Percentiles rank a stretch among this genome's conserved stretches.
Conservation (phyloP, 2,113 vertebrate species). For the Asarcornis scutulata region DNA sequence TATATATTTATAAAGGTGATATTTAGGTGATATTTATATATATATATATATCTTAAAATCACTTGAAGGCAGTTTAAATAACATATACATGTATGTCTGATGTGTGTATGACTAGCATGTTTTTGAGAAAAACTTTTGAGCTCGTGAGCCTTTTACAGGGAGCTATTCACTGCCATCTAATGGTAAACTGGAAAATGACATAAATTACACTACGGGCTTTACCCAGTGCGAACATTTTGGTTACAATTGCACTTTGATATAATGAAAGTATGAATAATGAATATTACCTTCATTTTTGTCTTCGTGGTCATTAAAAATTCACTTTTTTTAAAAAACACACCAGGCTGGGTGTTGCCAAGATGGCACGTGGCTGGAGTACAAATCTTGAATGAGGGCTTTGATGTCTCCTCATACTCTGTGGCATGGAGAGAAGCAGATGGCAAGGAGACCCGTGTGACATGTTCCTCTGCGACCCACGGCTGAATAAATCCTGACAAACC, state of each 20-base stretch:
- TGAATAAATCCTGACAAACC: not conserved
- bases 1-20: no score
- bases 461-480: not conserved
- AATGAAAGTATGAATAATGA: not conserved
- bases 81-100: no score
- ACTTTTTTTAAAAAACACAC: not conserved
- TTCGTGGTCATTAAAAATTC: not conserved
- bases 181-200: not conserved
- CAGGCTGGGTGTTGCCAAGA: not conserved
- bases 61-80: not conserved
- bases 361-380: not conserved
- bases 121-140: not conserved
- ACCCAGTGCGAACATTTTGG: accelerated
- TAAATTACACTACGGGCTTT: not conserved
- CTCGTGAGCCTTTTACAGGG: not conserved
- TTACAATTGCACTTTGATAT: not conserved
- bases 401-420: not conserved
- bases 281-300: not conserved
- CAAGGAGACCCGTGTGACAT: not conserved
- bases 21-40: not conserved
- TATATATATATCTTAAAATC: not conserved
- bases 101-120: accelerated
- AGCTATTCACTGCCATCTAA: conserved; percentile 55
- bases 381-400: not conserved
- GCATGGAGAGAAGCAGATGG: not conserved